Conservation (phyloP, 2,888 invertebrate genomes). For the Marronus borbonicus region DNA sequence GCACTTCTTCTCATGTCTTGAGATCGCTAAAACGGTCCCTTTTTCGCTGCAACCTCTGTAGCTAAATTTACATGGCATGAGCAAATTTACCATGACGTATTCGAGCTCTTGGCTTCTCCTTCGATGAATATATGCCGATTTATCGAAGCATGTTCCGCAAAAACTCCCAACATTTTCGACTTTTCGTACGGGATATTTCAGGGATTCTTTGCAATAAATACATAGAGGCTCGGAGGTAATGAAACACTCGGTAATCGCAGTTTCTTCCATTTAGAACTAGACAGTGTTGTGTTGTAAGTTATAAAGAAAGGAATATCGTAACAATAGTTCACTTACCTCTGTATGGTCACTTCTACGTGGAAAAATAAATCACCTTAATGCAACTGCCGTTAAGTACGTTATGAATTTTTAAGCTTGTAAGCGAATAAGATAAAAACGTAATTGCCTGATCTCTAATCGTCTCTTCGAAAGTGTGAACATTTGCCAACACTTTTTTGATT, state of each 20-base stretch:
- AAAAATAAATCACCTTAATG: neutral
- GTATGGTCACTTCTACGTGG: neutral
- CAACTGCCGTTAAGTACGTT: neutral
- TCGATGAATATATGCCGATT: conserved; percentile 12
- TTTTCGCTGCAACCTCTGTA: conserved; percentile 39
- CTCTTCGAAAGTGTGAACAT: neutral
- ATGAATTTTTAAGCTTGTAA: neutral
- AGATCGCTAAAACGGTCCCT: conserved; percentile 29
- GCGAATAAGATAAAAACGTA: neutral
- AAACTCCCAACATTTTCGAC: conserved; percentile 42
- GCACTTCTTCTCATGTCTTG: conserved; percentile 44
- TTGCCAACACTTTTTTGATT: conserved; percentile 4
- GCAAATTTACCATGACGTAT: conserved; percentile 33
- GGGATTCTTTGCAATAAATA: conserved; percentile 27
- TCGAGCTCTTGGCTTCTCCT: conserved; percentile 20
- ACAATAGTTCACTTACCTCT: conserved; percentile 23
- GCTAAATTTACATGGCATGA: conserved; percentile 46
- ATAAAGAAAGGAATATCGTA: conserved; percentile 13
- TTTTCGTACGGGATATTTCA: conserved; percentile 42
- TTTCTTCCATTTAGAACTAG: conserved; percentile 23
- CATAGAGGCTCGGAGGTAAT: conserved; percentile 12
- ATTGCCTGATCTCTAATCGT: conserved; percentile 14
- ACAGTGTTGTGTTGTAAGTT: neutral
- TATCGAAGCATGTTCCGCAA: conserved; percentile 45
- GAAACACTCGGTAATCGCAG: neutral